Conservation (phyloP, 2,113 vertebrate species). For the Suricata suricatta region DNA sequence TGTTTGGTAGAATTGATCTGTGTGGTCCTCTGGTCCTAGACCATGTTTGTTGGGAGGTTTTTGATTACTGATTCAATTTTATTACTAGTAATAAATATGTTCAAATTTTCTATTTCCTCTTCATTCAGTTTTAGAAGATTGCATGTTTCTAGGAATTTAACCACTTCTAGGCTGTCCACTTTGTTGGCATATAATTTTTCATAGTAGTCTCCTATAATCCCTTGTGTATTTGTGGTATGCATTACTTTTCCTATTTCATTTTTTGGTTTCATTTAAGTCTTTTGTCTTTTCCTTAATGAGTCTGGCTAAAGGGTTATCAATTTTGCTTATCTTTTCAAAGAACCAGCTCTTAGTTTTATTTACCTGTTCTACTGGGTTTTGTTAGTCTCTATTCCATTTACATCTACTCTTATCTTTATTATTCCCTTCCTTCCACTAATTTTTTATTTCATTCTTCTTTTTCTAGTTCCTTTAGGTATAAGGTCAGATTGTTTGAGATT, state of each 20-base stretch:
- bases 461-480: neutral
- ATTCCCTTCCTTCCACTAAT: neutral
- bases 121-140: neutral
- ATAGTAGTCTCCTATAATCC: neutral
- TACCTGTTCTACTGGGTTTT: neutral
- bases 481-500: neutral
- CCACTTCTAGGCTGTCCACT: neutral
- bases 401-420: neutral
- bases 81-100: neutral
- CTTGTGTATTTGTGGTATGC: neutral
- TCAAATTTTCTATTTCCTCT: neutral
- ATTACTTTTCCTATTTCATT: neutral
- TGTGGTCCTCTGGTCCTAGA: neutral
- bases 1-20: neutral
- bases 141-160: neutral
- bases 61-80: neutral
- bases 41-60: neutral
- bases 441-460: neutral
- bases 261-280: neutral
- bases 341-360: neutral
- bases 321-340: neutral
- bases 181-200: neutral
- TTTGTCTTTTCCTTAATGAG: neutral
- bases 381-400: neutral
- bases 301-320: neutral